Conservation (phyloP, 1,140 invertebrate species). For the Frieseomelitta varia region DNA sequence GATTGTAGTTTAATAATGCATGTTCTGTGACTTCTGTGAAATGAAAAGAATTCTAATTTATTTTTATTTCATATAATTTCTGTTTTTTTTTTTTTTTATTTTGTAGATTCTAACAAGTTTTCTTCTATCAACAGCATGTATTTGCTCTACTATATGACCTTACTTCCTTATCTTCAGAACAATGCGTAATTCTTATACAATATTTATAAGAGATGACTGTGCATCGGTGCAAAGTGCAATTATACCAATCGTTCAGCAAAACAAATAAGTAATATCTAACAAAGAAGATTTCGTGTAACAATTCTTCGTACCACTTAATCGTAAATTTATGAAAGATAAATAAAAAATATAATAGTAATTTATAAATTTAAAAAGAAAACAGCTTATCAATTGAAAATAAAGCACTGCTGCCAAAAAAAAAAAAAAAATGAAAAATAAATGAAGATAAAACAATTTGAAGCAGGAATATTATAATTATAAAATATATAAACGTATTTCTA, state of each 20-base stretch:
- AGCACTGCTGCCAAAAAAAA: not conserved
- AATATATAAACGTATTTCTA: too few relatives aligned
- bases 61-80: not conserved
- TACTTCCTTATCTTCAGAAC: not conserved
- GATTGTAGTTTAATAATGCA: too few relatives aligned
- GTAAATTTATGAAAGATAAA: not conserved
- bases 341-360: not conserved
- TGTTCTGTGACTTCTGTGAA: too few relatives aligned
- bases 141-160: not conserved
- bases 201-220: not conserved
- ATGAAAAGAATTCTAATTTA: not conserved
- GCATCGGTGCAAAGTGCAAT: not conserved
- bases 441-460: too few relatives aligned
- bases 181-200: conserved; percentile 15
- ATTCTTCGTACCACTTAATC: not conserved
- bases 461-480: too few relatives aligned
- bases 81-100: not conserved
- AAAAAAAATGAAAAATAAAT: not conserved
- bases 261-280: not conserved
- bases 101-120: not conserved
- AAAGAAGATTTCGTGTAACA: not conserved
- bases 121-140: not conserved
- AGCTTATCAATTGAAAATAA: not conserved
- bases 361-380: not conserved
- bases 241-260: not conserved